Evolutionary conservation across 2,888 invertebrate species (phyloP), one percentile per base, ranked within the genome.

Genomic region (Pimpla rufipes): DNA sequence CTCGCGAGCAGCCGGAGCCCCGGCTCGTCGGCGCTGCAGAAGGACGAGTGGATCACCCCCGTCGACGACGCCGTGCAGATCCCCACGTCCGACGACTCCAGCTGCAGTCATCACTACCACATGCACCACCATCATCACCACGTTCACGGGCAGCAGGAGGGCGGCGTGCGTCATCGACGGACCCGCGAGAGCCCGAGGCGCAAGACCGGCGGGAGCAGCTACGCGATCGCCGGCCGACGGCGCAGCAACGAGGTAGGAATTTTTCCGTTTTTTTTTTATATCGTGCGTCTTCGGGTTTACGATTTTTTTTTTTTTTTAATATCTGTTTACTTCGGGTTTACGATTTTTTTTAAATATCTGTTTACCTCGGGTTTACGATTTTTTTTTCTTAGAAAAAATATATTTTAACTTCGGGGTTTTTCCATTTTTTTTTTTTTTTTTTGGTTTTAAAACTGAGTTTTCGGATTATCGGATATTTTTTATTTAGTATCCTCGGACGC

Each of bases 151-250:
- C 68, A 88, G 85, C 80, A 84, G 86, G 68, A 87, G 85, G 50
- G 86, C 85, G 85, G 85, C 84, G 84, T 78, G 23, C 95, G 91
- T 35, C 89, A 89, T 68, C 85, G 90, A 21, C 87, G 96, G 81
- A 93, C 94, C 77, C 94, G 96, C 80, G 96, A 96, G 82, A 96
- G 95, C 89, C 95, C 96, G 0, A 93, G 96, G 88, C 94, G 96
- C 90, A 96, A 96, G 93, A 95, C 95, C 13, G 93, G 94, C n/a
- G 93, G 94, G 83, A 76, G 84, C 47, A 94, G 94, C 87, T 94
- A 94, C 62, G 92, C 93, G 75, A 92, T 93, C 75, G 94, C 95
- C 0, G 83, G 83, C 23, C 94, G 96, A 90, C 89, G 93, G 73
- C 89, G 92, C 35, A 93, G 93, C 68, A 93, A 91, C 79, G 93